phyloP scores from a whole-genome alignment of 2,888 invertebrate genomes.

The Bruchidius siliquastri region DNA sequence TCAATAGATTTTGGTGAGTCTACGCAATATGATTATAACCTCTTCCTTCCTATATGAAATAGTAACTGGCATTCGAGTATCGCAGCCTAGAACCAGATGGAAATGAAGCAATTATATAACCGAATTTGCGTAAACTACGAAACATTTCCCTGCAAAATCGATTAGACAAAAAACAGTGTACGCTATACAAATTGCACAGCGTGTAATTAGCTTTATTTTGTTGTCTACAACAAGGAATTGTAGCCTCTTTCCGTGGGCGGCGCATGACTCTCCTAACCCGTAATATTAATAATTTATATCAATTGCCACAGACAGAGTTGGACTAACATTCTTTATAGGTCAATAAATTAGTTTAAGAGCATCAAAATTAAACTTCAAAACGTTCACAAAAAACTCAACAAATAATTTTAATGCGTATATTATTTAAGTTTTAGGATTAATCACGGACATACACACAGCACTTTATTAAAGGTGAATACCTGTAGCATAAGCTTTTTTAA shows the following conservation, averaged over 20 bases:
- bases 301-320: background rate
- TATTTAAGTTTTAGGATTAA: too few species aligned
- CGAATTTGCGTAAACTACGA: background rate
- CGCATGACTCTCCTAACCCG: background rate
- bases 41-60: too few species aligned
- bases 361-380: too few species aligned
- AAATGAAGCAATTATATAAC: background rate
- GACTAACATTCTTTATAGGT: too few species aligned
- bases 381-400: too few species aligned
- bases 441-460: too few species aligned
- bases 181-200: background rate
- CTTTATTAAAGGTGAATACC: too few species aligned
- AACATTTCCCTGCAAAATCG: background rate
- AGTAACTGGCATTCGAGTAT: too few species aligned
- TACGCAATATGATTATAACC: too few species aligned
- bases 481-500: too few species aligned
- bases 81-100: background rate
- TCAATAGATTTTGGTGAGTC: background rate
- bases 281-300: background rate
- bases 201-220: background rate
- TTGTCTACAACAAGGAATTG: background rate
- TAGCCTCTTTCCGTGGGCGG: background rate
- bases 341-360: too few species aligned
- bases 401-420: too few species aligned
- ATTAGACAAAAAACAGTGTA: background rate